These are phyloP conservation scores for Arctopsyche grandis DNA, from an alignment of 1,140 invertebrate genomes.

Conservation along the genomic window DNA sequence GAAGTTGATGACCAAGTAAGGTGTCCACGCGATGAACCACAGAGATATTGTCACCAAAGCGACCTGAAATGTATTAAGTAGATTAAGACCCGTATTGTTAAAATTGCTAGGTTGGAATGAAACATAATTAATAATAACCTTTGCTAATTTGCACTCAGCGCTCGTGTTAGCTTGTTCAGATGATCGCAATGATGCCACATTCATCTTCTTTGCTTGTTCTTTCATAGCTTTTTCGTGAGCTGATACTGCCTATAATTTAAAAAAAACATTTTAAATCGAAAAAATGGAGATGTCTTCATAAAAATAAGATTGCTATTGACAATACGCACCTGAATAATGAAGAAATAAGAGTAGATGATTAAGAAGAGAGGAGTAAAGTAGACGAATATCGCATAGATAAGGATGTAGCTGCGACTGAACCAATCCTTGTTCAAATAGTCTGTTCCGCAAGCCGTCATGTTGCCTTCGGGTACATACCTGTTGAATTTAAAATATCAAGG, in stretches of 20 bases:
- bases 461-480: slow-evolving; percentile 82
- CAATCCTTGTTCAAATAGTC: slow-evolving; percentile 78
- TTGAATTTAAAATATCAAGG: not conserved
- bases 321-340: slow-evolving; percentile 71
- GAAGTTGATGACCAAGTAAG: slow-evolving; percentile 84
- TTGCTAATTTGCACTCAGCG: slow-evolving; percentile 80
- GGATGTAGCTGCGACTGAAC: slow-evolving; percentile 72
- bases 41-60: slow-evolving; percentile 83
- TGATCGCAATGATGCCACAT: slow-evolving; percentile 79
- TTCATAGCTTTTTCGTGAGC: slow-evolving; percentile 84
- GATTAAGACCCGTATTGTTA: not conserved
- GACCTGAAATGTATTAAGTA: slow-evolving; percentile 64
- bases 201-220: slow-evolving; percentile 88
- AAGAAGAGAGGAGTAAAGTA: slow-evolving; percentile 73
- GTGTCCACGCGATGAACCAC: slow-evolving; percentile 88
- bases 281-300: not conserved
- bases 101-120: not conserved
- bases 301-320: not conserved
- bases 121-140: slow-evolving; percentile 60
- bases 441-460: slow-evolving; percentile 83
- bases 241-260: slow-evolving; percentile 70
- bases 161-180: slow-evolving; percentile 73
- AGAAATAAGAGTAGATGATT: slow-evolving; percentile 78
- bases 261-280: slow-evolving; percentile 8
- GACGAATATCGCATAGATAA: slow-evolving; percentile 72